A percentile compares a stretch with the other conserved stretches of the same genome.
Conservation (phyloP, 2,888 invertebrate species). For the Sycophila texana region DNA sequence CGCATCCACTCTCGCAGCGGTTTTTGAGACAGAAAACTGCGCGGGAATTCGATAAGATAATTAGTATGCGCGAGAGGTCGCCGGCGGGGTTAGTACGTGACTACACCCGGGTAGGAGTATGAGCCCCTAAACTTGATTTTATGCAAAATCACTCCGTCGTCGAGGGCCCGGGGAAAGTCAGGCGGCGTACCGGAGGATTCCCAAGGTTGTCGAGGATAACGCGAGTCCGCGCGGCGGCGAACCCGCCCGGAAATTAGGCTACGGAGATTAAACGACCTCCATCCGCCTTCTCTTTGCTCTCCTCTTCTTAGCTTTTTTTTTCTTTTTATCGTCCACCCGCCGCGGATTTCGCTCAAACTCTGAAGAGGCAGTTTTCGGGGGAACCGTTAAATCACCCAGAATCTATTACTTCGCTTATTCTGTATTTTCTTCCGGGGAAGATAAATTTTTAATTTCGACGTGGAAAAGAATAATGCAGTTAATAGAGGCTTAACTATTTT, state of each 20-base stretch:
- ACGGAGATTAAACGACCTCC: constrained; percentile 52
- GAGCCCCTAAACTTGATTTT: constrained; percentile 39
- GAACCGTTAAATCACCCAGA: constrained; percentile 4
- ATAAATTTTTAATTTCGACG: too few species aligned
- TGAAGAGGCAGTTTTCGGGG: not conserved
- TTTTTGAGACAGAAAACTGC: constrained; percentile 15
- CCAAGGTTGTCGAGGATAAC: constrained; percentile 32
- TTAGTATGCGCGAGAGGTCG: constrained; percentile 45
- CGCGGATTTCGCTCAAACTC: constrained; percentile 27
- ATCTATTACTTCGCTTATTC: too few species aligned
- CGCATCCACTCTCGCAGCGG: not conserved
- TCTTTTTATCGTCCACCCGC: too few species aligned
- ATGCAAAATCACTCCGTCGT: constrained; percentile 35
- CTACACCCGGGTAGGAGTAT: constrained; percentile 6
- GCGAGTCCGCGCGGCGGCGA: constrained; percentile 14
- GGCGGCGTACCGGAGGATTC: constrained; percentile 32
- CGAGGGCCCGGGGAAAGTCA: constrained; percentile 28
- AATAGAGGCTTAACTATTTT: too few species aligned
- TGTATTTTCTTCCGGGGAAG: too few species aligned
- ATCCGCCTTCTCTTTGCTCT: constrained; percentile 45
- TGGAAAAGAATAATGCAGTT: too few species aligned
- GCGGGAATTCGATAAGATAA: constrained; percentile 45
- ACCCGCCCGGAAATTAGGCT: constrained; percentile 52
- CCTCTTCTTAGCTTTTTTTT: constrained; percentile 15
- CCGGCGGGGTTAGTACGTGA: constrained; percentile 27